phyloP scores from a whole-genome alignment of 2,797 vertebrate species.

The Gadopsis marmoratus region DNA sequence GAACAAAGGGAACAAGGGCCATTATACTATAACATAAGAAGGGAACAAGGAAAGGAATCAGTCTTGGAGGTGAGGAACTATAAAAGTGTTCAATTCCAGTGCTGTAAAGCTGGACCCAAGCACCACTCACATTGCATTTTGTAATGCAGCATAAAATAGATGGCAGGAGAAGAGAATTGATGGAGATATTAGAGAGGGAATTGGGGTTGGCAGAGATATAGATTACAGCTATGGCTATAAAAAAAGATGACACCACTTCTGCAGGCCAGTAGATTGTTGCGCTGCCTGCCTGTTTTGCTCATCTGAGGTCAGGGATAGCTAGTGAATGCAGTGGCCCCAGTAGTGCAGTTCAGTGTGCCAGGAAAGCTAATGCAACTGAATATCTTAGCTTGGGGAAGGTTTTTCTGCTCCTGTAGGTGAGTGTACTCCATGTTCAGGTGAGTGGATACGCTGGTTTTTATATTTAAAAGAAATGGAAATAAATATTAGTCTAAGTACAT shows the following conservation, averaged over 20 bases:
- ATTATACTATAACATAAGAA: not conserved
- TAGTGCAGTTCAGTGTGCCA: not conserved
- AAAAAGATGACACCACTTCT: slow-evolving; percentile 11
- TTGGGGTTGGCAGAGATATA: not conserved
- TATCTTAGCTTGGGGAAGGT: not conserved
- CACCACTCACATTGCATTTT: not conserved
- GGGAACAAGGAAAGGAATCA: slow-evolving; percentile 8
- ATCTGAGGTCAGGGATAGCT: not conserved
- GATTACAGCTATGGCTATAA: not conserved
- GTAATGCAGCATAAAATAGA: not conserved
- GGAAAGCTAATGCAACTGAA: slow-evolving; percentile 6
- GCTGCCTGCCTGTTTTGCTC: slow-evolving; percentile 24
- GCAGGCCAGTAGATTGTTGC: slow-evolving; percentile 7
- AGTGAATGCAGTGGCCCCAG: slow-evolving; percentile 2
- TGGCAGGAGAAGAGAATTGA: not conserved
- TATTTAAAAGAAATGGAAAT: too few relatives aligned
- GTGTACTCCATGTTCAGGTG: too few relatives aligned
- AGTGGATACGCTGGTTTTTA: too few relatives aligned
- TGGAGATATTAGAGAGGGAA: not conserved
- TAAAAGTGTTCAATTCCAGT: not conserved
- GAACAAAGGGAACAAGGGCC: slow-evolving; percentile 11
- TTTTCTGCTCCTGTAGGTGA: too few relatives aligned
- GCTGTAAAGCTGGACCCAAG: slow-evolving; percentile 15
- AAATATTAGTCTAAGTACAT: too few relatives aligned
- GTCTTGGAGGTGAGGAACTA: slow-evolving; percentile 11